Percentiles rank a stretch among this genome's conserved stretches.
phyloP scores from a whole-genome alignment of 2,113 vertebrate genomes.

The Indicator indicator region DNA sequence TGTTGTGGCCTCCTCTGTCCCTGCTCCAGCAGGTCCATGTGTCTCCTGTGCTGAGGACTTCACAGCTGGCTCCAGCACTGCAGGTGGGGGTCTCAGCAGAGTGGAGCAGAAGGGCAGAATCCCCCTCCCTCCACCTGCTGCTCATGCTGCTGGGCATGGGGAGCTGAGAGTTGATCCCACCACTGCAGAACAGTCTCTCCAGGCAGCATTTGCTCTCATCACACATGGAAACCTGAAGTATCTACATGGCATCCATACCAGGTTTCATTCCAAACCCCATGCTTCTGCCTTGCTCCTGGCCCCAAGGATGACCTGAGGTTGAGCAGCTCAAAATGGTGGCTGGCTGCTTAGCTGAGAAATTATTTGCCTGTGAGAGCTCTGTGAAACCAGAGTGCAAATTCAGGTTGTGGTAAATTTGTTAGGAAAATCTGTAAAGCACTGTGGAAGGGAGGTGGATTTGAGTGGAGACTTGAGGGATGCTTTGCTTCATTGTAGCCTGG shows the following conservation, averaged over 20 bases:
- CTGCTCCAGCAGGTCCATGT: too few relatives aligned
- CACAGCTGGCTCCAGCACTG: too few relatives aligned
- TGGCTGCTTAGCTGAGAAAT: neutral
- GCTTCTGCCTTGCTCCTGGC: rapidly evolving
- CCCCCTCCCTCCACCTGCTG: neutral
- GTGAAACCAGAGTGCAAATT: neutral
- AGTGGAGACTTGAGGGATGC: too few relatives aligned
- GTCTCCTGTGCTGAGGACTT: too few relatives aligned
- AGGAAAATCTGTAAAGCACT: neutral
- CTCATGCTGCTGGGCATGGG: neutral
- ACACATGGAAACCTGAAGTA: rapidly evolving
- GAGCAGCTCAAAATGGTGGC: neutral
- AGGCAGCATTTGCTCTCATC: rapidly evolving
- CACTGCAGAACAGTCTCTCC: neutral
- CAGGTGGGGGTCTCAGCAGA: too few relatives aligned
- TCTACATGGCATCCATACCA: rapidly evolving
- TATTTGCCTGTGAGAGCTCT: rapidly evolving
- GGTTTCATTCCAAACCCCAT: neutral
- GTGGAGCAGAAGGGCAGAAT: neutral
- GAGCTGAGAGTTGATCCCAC: neutral
- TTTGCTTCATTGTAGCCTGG: neutral
- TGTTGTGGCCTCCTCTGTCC: too few relatives aligned
- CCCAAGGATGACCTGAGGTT: neutral
- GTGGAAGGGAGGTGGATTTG: neutral
- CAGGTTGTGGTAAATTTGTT: neutral